A percentile compares a stretch with the other conserved stretches of the same genome.
Conservation (phyloP, 2,797 vertebrate genomes). For the Macrochelys suwanniensis region DNA sequence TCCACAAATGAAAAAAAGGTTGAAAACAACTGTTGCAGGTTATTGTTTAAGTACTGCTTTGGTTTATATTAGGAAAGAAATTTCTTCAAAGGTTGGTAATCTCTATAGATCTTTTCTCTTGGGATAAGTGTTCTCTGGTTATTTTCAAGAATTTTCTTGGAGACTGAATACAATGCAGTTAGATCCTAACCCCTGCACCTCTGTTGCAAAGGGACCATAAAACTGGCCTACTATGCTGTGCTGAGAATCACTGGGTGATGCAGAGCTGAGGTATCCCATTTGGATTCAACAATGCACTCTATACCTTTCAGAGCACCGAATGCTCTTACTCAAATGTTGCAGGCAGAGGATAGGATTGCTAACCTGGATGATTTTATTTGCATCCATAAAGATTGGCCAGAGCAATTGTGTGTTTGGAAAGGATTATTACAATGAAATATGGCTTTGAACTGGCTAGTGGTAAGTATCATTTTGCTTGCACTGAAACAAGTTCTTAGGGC, state of each 20-base stretch:
- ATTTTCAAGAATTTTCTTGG: slow-evolving; percentile 24
- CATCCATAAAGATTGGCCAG: not conserved
- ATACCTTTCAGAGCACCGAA: not conserved
- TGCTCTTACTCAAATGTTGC: not conserved
- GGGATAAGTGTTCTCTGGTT: slow-evolving; percentile 37
- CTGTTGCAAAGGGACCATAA: slow-evolving; percentile 48
- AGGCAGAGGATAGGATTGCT: not conserved
- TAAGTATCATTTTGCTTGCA: not conserved
- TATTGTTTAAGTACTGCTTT: slow-evolving; percentile 60
- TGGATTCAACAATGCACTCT: not conserved
- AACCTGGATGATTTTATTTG: not conserved
- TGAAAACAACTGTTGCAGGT: not conserved
- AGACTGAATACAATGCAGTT: not conserved
- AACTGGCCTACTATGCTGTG: slow-evolving; percentile 39
- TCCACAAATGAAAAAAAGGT: not conserved
- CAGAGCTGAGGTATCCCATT: not conserved
- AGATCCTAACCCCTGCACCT: slow-evolving; percentile 7
- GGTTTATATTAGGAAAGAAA: slow-evolving; percentile 54
- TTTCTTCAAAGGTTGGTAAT: slow-evolving; percentile 48
- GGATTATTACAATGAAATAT: not conserved
- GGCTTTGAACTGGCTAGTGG: not conserved
- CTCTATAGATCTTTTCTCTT: slow-evolving; percentile 45
- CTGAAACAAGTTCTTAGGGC: not conserved
- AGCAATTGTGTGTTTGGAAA: not conserved
- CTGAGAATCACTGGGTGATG: not conserved